Conservation (phyloP, 2,797 vertebrate genomes). For the Gambelia wislizenii region DNA sequence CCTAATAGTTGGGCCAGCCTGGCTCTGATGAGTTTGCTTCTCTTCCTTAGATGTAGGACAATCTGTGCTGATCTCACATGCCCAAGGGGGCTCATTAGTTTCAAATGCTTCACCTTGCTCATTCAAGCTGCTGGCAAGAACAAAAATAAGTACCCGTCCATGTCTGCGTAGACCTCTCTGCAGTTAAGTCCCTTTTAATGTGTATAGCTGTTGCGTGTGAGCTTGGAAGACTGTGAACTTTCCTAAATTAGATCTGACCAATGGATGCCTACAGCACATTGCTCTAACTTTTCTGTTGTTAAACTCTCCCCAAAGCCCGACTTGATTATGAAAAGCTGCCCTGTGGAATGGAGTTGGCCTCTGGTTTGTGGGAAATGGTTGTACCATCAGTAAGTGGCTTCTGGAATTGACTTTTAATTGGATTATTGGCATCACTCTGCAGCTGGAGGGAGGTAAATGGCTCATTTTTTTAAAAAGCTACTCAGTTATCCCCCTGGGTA, state of each 20-base stretch:
- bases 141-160: constrained; percentile 31
- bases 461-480: constrained; percentile 1
- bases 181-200: constrained; percentile 42
- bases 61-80: not conserved
- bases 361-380: constrained; percentile 30
- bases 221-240: constrained; percentile 17
- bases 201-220: not conserved
- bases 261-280: not conserved
- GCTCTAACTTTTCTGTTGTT: constrained; percentile 11
- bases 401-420: constrained; percentile 45
- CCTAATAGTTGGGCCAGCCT: not conserved
- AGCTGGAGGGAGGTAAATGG: constrained; percentile 19
- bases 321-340: not conserved
- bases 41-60: constrained; percentile 24
- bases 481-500: not conserved
- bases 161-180: not conserved
- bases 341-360: constrained; percentile 22
- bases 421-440: constrained; percentile 7
- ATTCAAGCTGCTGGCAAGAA: constrained; percentile 29
- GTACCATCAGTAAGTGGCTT: not conserved
- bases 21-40: constrained; percentile 1
- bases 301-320: constrained; percentile 9
- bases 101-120: constrained; percentile 33
- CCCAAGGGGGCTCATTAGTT: constrained; percentile 10
- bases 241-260: constrained; percentile 36